These are phyloP conservation scores for Hylaea fasciaria DNA, from an alignment of 2,888 invertebrate species.

Conservation along the genomic window DNA sequence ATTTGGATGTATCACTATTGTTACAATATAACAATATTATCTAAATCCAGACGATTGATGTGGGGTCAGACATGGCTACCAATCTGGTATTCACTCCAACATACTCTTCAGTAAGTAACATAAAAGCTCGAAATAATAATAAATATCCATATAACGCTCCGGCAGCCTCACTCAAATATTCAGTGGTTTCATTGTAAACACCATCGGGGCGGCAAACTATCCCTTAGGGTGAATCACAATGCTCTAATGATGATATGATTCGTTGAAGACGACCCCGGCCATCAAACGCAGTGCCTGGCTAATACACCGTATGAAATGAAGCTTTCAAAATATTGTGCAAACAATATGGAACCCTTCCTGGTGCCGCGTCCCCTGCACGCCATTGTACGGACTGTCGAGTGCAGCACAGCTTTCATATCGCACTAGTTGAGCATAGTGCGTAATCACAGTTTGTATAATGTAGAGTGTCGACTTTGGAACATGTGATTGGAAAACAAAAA, in stretches of 20 bases:
- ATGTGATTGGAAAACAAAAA: conserved; percentile 5
- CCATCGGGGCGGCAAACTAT: conserved; percentile 45
- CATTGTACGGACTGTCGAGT: conserved; percentile 65
- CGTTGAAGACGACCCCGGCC: conserved; percentile 75
- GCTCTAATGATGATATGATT: conserved; percentile 79
- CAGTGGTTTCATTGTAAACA: conserved; percentile 56
- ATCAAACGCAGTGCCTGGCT: conserved; percentile 78
- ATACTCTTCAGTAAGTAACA: conserved; percentile 1
- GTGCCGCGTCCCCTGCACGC: conserved; percentile 55
- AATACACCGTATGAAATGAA: conserved; percentile 83
- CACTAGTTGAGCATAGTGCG: conserved; percentile 48
- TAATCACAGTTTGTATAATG: conserved; percentile 4
- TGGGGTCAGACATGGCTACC: not conserved
- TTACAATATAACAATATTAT: too few species aligned
- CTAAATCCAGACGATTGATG: too few species aligned
- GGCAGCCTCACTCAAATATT: conserved; percentile 44
- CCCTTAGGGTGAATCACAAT: conserved; percentile 62
- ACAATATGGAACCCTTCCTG: conserved; percentile 77
- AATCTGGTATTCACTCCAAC: not conserved
- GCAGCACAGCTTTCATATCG: conserved; percentile 55
- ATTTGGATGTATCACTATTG: too few species aligned
- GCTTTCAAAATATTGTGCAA: conserved; percentile 85
- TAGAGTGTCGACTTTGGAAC: conserved; percentile 15
- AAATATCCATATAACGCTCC: conserved; percentile 25
- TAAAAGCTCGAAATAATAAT: conserved; percentile 20